Percentiles rank a stretch among this genome's conserved stretches.
These are phyloP conservation scores for Dermatemys mawii DNA, from an alignment of 2,113 vertebrate genomes.

Conservation along the genomic window DNA sequence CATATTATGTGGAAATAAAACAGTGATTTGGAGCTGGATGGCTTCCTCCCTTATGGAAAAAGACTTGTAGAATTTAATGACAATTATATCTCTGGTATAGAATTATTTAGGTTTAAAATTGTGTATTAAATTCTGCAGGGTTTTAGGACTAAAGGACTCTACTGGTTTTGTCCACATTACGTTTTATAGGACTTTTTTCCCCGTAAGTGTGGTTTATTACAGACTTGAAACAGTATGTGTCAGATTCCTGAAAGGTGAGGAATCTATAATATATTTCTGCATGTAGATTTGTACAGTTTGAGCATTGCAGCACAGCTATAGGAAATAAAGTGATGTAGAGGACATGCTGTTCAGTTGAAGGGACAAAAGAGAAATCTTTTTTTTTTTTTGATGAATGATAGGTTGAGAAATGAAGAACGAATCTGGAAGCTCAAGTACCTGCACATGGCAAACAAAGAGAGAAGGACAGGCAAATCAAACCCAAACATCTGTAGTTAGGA, in stretches of 20 bases:
- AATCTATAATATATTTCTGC: background rate
- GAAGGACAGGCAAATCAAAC: background rate
- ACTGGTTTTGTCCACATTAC: accelerated
- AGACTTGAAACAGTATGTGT: background rate
- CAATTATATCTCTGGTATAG: background rate
- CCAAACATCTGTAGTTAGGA: background rate
- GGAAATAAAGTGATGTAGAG: background rate
- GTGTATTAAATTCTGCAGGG: background rate
- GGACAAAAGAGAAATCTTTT: background rate
- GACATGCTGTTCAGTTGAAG: background rate
- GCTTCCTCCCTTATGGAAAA: background rate
- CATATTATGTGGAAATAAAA: background rate
- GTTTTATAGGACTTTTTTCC: background rate
- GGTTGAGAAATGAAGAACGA: background rate
- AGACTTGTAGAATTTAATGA: background rate
- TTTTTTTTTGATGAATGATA: background rate
- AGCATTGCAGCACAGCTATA: background rate
- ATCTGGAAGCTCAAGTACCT: background rate
- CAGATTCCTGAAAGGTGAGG: background rate
- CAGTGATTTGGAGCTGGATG: background rate
- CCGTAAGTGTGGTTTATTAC: background rate
- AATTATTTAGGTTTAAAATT: background rate
- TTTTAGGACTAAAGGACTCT: background rate
- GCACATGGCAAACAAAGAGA: background rate
- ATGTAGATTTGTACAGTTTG: background rate